Evolutionary conservation across 2,797 vertebrate species (phyloP), one percentile per base, ranked within the genome.

Genomic region (Pyrocephalus nanus): DNA sequence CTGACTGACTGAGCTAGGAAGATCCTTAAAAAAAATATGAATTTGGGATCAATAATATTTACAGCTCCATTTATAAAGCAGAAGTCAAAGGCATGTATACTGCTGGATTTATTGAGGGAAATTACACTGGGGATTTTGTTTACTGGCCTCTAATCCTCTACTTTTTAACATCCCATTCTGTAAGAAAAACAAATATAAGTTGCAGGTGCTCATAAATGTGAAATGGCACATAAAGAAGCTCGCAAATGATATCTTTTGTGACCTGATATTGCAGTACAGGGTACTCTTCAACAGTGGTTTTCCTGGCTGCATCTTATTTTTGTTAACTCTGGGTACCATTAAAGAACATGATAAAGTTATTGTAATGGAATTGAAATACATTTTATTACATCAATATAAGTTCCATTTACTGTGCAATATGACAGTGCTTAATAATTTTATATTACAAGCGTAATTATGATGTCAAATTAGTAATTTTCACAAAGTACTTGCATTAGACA

Each of bases 391-490:
- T 95, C 96, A 97, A 95, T 97, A 86, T 95, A 95, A 97, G 96
- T 95, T 97, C 91, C 90, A 91, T 97, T 96, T 98, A 96, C 86
- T 94, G 88, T 92, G 92, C 95, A 97, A 93, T 97, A 97, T 90
- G 90, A 76, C 94, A 96, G 58, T 71, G 93, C 91, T 97, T 97
- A 97, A 97, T 98, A 97, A 96, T 97, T 97, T 97, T 96, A 95
- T 97, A 97, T 96, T 97, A 51, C 91, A 94, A 81, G 93, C 73
- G 48, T 97, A 97, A 98, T 97, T 98, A 96, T 96, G 83, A 72
- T 94, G 97, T 96, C 96, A 97, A 96, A 97, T 98, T 97, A 97
- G 96, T 95, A 97, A 97, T 98, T 97, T 96, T 95, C 97, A 92
- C 22, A 30, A 96, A 97, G 95, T 61, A 80, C 90, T 97, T 96